Base-by-base conservation (phyloP, 2,113 vertebrate species). In the Cyprichromis sp. region DNA sequence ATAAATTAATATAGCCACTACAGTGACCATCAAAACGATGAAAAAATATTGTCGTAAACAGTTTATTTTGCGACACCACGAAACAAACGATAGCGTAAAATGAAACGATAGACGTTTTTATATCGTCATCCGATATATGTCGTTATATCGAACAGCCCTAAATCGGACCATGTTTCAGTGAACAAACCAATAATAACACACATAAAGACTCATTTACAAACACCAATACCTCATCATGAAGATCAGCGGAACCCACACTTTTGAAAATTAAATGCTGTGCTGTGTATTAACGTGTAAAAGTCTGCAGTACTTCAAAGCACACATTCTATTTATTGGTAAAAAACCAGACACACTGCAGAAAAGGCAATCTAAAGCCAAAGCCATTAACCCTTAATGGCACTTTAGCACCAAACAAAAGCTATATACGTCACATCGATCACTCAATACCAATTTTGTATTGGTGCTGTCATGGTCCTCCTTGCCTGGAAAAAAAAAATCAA, bases 31-130 rank as follows among this genome's bases (percentile, higher is more conserved):
- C n/a, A n/a, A n/a, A n/a, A 21, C 21, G 21, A 21, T 21, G 21
- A 21, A 21, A n/a, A 3, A 52, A n/a, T 52, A 3, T 0, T n/a
- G 50, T 0, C 1, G 17, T 9, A 52, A 52, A 52, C 8, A 3
- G 21, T 21, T 21, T 21, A 21, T 21, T 21, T 52, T 52, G 17
- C 5, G 8, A 52, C 50, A 52, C 2, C 17, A 52, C 8, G 8
- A 52, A 52, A 52, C 17, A 52, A 52, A 52, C 50, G 0, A 9
- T 52, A n/a, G 5, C 50, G 5, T 10, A 52, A 52, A 52, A 52
- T 52, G 50, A n/a, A 52, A 52, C 5, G 9, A n/a, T 5, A 52
- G 9, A 52, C 0, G 50, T n/a, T 9, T n/a, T 1, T 17, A 47
- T 47, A 47, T 47, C 1, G 45, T 47, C 1, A 47, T 47, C 14